Percentiles rank a stretch among this genome's conserved stretches.
Conservation (phyloP, 2,113 vertebrate genomes). For the Neoarius graeffei region DNA sequence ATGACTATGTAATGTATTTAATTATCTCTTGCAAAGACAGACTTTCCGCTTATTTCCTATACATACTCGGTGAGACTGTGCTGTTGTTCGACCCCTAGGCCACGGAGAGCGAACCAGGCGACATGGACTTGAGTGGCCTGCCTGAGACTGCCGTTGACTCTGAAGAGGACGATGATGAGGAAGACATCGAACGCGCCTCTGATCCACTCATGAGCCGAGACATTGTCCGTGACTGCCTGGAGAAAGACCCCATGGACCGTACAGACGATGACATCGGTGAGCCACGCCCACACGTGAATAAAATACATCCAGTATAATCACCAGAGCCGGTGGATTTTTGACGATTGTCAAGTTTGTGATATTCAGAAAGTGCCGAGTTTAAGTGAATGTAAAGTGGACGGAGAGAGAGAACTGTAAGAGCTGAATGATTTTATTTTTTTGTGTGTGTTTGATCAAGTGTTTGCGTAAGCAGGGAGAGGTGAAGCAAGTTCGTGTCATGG, state of each 20-base stretch:
- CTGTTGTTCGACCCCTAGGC: conserved; percentile 72
- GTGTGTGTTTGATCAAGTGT: no score
- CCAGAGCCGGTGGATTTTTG: neutral
- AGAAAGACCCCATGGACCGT: conserved; percentile 97
- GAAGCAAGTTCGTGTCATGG: neutral
- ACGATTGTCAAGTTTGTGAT: neutral
- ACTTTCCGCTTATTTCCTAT: neutral
- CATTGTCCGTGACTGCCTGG: conserved; percentile 95
- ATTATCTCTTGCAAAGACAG: neutral
- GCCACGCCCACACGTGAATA: conserved; percentile 22
- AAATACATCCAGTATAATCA: neutral
- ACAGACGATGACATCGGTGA: conserved; percentile 98
- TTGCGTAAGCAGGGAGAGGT: neutral
- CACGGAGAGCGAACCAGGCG: conserved; percentile 95
- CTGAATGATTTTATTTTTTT: neutral
- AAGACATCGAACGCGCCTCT: conserved; percentile 94
- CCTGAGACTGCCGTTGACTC: conserved; percentile 99
- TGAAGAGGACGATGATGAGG: conserved; percentile 96
- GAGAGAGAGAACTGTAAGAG: neutral
- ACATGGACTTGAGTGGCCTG: conserved; percentile 98
- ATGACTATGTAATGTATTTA: neutral
- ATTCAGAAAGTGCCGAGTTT: neutral
- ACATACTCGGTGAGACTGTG: neutral
- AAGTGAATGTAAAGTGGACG: neutral
- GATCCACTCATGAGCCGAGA: conserved; percentile 97